A percentile compares a stretch with the other conserved stretches of the same genome.
Evolutionary conservation across 2,888 invertebrate species (phyloP).

Genomic region (Acronicta leporina): DNA sequence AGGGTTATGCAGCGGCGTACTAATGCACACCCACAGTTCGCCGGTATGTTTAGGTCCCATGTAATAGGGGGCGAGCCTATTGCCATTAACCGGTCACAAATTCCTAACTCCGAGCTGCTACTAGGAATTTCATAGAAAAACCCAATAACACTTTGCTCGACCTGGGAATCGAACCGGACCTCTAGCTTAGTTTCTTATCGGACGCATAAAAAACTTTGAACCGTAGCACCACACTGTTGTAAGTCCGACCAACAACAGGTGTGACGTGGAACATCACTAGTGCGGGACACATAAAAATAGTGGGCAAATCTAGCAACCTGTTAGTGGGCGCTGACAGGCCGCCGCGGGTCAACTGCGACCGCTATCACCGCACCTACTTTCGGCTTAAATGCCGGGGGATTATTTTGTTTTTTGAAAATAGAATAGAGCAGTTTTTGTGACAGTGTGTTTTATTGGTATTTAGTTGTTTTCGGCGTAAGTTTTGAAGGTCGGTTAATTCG

Average conservation of each 20-base stretch:
- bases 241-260: conserved; percentile 77
- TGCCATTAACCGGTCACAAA: too few relatives aligned
- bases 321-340: conserved; percentile 73
- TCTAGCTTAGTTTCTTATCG: neutral
- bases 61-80: too few relatives aligned
- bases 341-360: conserved; percentile 60
- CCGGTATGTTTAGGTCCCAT: too few relatives aligned
- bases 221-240: conserved; percentile 31
- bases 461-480: neutral
- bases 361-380: conserved; percentile 70
- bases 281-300: conserved; percentile 85
- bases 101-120: too few relatives aligned
- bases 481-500: too few relatives aligned
- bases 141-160: too few relatives aligned
- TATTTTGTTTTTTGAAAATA: conserved; percentile 23
- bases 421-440: conserved; percentile 11
- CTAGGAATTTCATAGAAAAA: too few relatives aligned
- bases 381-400: conserved; percentile 39
- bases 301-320: conserved; percentile 86
- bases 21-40: too few relatives aligned
- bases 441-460: neutral
- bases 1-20: too few relatives aligned
- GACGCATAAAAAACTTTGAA: conserved; percentile 5
- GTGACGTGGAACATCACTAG: conserved; percentile 81
- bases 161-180: too few relatives aligned